Evolutionary conservation across 2,113 vertebrate species (phyloP), one percentile per base, ranked within the genome.

Genomic region (Tachysurus fulvidraco): DNA sequence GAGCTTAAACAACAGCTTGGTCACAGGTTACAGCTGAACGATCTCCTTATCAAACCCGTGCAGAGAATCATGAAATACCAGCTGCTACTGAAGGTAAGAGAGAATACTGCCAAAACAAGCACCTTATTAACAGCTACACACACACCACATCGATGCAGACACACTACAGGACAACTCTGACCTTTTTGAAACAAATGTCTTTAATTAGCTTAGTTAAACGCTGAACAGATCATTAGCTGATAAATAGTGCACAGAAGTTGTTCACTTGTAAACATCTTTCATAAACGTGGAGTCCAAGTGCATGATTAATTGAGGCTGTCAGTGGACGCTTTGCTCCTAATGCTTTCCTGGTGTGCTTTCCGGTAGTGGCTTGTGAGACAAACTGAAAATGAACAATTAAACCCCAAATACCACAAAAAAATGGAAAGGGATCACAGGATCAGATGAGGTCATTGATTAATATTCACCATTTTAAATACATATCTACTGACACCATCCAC

Each of bases 31-130:
- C 97, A 98, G 93, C 95, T 98, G 85, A 97, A 94, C 0, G 97
- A 98, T 93, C 95, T 98, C 88, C 97, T 98, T 92, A 98, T 98
- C 94, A 98, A 97, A 91, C 97, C 97, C 6, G 97, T 98, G 88
- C 97, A 98, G 93, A 93, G 97, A 93, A 98, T 98, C 94, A 97
- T 97, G 97, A 97, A 98, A 92, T 98, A 98, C 93, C 97, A 98
- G 94, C 94, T 98, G 92, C 93, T 98, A 86, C 96, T 98, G 88
- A 98, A 97, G 96, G 97, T 98, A 91, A 93, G 93, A 83, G 71
- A 54, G 44, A 71, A 79, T 36, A 11, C 46, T 82, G 77, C 4
- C 85, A 64, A 65, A 28, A 21, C 17, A 46, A 17, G 81, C 55
- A 65, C 55, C 30, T 36, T 6, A 69, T 8, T 4, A 7, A 50